Evolutionary conservation across 2,888 invertebrate species (phyloP), one percentile per base, ranked within the genome.

Genomic region (Eucera pruinosa): DNA sequence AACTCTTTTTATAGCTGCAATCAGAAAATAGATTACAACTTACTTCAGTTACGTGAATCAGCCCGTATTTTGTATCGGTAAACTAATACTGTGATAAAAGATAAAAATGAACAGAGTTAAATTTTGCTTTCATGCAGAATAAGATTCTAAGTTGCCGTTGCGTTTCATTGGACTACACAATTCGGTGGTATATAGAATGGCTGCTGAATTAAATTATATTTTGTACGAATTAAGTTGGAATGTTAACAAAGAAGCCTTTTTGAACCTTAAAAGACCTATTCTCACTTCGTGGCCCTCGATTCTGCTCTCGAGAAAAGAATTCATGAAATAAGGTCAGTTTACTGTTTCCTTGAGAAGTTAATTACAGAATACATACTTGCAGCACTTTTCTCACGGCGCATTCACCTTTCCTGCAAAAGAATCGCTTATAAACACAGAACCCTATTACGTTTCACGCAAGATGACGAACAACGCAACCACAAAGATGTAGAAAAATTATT

Each of bases 301-400:
- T 72, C 52, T 72, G 2, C 45, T 39, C 57, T 41, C 20, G 65
- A 30, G 65, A n/a, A 55, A 73, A 73, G 66, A 73, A 73, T 66
- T 73, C 41, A 36, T 23, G 74, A 57, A 74, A 66, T 73, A 66
- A 75, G 75, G 73, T 73, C 75, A 75, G 54, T 72, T 62, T 62
- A 54, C 65, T 30, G 75, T 75, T 75, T 74, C 65, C 65, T 74
- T 57, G 73, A 47, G 60, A 66, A 75, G 54, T 25, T 66, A 75
- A 75, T 75, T 75, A 45, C 73, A 66, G 54, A 58, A 73, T 72
- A 65, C 52, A 73, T 72, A 65, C 52, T 13, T 58, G 64, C 75
- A 54, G 54, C 57, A 50, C 66, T 66, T 67, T 74, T 62, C 66
- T 76, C 74, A 45, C 74, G 50, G 45, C 71, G 48, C 25, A 27